Conservation (phyloP, 2,113 vertebrate genomes). For the Oxyura jamaicensis region DNA sequence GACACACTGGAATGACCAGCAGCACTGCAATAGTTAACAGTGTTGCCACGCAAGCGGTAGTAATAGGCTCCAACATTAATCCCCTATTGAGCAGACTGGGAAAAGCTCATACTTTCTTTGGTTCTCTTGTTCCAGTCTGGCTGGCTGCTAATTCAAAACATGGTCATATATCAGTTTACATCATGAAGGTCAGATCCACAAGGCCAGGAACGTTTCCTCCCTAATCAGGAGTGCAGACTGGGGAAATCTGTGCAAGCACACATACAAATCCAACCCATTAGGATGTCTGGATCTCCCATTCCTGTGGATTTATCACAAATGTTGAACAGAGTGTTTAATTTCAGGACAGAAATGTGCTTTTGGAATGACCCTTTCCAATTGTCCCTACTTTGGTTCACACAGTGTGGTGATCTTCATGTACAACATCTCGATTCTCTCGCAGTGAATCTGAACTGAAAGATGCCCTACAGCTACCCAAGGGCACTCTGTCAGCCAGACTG, state of each 20-base stretch:
- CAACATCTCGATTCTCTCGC: fast-evolving
- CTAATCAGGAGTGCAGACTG: background rate
- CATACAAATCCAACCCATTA: background rate
- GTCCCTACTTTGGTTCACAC: background rate
- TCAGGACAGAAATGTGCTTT: background rate
- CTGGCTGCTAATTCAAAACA: conserved; percentile 18
- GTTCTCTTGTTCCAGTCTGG: conserved; percentile 3
- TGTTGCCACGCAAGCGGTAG: background rate
- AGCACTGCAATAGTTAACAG: background rate
- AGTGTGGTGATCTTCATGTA: background rate
- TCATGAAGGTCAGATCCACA: background rate
- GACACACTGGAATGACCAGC: background rate
- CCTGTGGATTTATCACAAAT: background rate
- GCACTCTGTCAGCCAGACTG: background rate
- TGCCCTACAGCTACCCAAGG: background rate
- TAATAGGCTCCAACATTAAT: background rate
- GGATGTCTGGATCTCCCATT: background rate
- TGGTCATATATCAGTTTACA: background rate
- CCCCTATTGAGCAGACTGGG: background rate
- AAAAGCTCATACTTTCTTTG: background rate
- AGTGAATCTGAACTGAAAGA: background rate
- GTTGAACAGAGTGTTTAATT: background rate
- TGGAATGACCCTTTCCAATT: background rate
- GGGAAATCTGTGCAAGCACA: background rate
- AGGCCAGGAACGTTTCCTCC: background rate